phyloP scores from a whole-genome alignment of 2,797 vertebrate genomes.

The Eulemur coronatus region DNA sequence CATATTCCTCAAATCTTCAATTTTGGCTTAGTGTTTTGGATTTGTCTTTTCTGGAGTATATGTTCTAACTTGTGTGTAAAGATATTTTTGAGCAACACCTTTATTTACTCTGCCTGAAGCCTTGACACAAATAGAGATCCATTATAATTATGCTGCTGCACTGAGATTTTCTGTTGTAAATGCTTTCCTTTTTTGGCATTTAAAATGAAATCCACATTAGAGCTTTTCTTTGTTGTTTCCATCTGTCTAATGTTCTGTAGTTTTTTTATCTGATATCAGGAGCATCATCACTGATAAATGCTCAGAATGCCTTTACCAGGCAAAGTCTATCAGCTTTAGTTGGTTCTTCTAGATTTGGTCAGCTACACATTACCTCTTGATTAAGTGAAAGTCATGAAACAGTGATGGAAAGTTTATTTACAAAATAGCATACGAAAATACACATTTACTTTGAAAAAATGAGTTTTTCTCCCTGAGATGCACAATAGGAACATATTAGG shows the following conservation, averaged over 20 bases:
- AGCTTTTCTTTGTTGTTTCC: background rate
- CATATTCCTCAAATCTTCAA: conserved; percentile 34
- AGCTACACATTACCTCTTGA: background rate
- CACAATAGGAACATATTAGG: background rate
- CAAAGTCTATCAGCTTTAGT: background rate
- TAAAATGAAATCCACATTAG: conserved; percentile 15
- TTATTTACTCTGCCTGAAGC: background rate
- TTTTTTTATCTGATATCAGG: background rate
- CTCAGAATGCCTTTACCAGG: background rate
- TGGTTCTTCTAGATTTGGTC: background rate
- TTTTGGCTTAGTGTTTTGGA: background rate
- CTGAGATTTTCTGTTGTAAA: conserved; percentile 31
- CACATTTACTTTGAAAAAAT: background rate
- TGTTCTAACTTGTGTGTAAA: conserved; percentile 16
- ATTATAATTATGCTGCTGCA: background rate
- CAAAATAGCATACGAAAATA: background rate
- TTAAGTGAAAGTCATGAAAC: conserved; percentile 21
- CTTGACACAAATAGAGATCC: background rate
- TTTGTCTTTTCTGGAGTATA: conserved; percentile 17
- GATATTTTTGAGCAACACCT: conserved; percentile 25
- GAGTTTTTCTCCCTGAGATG: background rate
- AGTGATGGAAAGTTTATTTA: conserved; percentile 26
- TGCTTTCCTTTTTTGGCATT: background rate
- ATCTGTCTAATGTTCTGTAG: background rate
- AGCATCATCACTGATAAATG: background rate